Percentiles rank a stretch among this genome's conserved stretches.
These are phyloP conservation scores for Hyperoplus immaculatus DNA, from an alignment of 2,797 vertebrate genomes.

Conservation along the genomic window DNA sequence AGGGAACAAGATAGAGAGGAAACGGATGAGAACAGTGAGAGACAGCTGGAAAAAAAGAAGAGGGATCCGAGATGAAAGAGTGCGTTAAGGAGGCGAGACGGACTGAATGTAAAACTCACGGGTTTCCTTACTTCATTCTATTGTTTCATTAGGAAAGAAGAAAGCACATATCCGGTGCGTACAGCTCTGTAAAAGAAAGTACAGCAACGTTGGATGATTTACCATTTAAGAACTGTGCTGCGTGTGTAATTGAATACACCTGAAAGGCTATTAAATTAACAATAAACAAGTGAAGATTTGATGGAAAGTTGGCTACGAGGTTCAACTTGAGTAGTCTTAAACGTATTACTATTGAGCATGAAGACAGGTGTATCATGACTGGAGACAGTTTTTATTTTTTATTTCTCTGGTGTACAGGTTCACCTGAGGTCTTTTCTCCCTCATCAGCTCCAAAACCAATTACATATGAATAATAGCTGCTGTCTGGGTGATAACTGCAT, in stretches of 20 bases:
- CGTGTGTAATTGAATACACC: not conserved
- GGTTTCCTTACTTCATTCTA: conserved; percentile 43
- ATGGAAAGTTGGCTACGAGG: not conserved
- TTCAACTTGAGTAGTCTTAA: too few species aligned
- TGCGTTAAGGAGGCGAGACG: conserved; percentile 19
- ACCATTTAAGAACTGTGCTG: not conserved
- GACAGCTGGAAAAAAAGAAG: conserved; percentile 11
- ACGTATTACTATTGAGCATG: too few species aligned
- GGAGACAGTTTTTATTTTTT: not conserved
- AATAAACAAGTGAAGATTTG: not conserved
- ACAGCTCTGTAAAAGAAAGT: conserved; percentile 28
- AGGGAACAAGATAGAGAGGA: conserved; percentile 46
- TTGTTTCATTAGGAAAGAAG: conserved; percentile 46
- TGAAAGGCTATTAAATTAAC: not conserved
- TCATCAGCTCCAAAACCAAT: conserved; percentile 1
- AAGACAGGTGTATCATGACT: not conserved
- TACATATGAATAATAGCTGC: conserved; percentile 1
- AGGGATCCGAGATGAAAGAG: conserved; percentile 51
- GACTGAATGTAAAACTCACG: conserved; percentile 44
- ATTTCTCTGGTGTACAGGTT: not conserved
- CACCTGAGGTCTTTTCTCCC: not conserved
- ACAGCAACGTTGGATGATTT: conserved; percentile 19
- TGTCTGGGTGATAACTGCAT: not conserved
- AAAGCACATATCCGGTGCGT: conserved; percentile 13
- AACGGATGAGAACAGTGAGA: conserved; percentile 52